These are phyloP conservation scores for Phenganax subtilis DNA, from an alignment of 92 coral and sea anemone species.

Conservation along the genomic window DNA sequence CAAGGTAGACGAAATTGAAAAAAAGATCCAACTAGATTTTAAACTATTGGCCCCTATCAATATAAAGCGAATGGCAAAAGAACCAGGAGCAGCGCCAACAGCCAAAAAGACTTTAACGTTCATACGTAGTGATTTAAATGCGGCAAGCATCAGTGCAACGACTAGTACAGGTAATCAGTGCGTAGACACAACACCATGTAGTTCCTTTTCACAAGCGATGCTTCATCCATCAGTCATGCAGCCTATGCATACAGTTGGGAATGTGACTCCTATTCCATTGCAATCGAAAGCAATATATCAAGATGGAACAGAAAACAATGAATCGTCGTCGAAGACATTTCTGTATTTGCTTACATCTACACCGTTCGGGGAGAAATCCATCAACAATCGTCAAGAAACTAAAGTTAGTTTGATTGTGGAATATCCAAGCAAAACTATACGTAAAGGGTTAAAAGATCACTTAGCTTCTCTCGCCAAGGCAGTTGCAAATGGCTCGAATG, in stretches of 20 bases:
- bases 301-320: too few species aligned
- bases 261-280: too few species aligned
- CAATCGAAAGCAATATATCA: too few species aligned
- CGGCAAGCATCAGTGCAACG: neutral
- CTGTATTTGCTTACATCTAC: neutral
- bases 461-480: constrained; percentile 42
- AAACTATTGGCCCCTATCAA: constrained; percentile 27
- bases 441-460: constrained; percentile 37
- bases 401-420: constrained; percentile 40
- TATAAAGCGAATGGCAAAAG: constrained; percentile 42
- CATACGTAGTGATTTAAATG: neutral
- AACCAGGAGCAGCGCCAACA: constrained; percentile 39
- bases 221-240: too few species aligned
- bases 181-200: neutral
- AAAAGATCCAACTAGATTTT: constrained; percentile 40
- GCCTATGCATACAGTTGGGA: too few species aligned
- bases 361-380: neutral
- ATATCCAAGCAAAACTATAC: constrained; percentile 53
- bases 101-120: constrained; percentile 35
- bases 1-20: constrained; percentile 27
- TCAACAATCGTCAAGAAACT: constrained; percentile 20
- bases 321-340: neutral
- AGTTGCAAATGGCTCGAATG: constrained; percentile 32
- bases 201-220: neutral
- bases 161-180: too few species aligned